phyloP scores from a whole-genome alignment of 1,140 invertebrate genomes.

The Microvelia longipes region DNA sequence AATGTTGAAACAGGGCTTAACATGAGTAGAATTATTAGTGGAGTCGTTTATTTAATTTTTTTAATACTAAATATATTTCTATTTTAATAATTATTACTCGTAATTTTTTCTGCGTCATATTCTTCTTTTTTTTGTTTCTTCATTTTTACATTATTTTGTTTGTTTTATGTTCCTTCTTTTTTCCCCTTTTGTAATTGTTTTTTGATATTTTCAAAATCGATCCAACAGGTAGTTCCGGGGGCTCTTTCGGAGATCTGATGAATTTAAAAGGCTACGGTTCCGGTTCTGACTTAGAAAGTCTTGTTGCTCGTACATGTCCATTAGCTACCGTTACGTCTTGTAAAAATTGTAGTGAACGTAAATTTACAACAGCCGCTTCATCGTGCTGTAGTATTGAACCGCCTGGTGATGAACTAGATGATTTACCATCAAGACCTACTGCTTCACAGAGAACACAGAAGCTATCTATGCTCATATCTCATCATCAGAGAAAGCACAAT shows the following conservation, averaged over 20 bases:
- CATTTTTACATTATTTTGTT: no score
- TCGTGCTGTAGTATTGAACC: slow-evolving; percentile 19
- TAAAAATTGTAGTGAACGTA: slow-evolving; percentile 23
- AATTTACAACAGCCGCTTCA: not conserved
- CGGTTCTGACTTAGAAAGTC: slow-evolving; percentile 13
- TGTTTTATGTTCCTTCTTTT: no score
- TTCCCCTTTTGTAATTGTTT: no score
- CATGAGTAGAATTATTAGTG: no score
- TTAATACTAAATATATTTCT: no score
- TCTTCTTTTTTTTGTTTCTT: no score
- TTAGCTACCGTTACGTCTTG: slow-evolving; percentile 48
- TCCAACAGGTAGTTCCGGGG: slow-evolving; percentile 21
- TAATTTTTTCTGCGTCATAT: no score
- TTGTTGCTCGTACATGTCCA: slow-evolving; percentile 48
- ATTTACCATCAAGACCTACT: slow-evolving; percentile 13
- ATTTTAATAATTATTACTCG: no score
- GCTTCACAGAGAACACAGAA: slow-evolving; percentile 46
- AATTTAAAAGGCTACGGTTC: slow-evolving; percentile 53
- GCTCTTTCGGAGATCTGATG: slow-evolving; percentile 62
- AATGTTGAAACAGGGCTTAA: no score
- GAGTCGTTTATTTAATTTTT: no score
- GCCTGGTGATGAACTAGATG: slow-evolving; percentile 24
- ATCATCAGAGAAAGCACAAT: slow-evolving; percentile 17
- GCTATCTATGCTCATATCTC: slow-evolving; percentile 44
- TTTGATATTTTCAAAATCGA: no score